A percentile compares a stretch with the other conserved stretches of the same genome.
Evolutionary conservation across 2,888 invertebrate genomes (phyloP).

Genomic region (Drosophila subsilvestris): DNA sequence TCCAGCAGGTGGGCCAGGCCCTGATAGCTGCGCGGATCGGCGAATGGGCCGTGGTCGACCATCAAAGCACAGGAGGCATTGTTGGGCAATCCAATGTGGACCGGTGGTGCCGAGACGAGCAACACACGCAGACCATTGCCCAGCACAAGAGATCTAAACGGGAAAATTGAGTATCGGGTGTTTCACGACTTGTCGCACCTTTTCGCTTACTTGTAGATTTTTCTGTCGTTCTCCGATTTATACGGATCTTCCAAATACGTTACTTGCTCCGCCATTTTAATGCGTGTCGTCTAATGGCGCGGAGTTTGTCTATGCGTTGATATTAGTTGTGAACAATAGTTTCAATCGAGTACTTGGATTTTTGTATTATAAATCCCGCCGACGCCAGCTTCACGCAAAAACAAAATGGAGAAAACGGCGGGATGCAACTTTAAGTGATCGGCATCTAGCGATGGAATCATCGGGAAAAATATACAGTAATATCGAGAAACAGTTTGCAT

Average conservation of each 20-base stretch:
- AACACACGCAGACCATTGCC: slow-evolving; percentile 90
- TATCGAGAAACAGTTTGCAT: no score
- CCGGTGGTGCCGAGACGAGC: slow-evolving; percentile 87
- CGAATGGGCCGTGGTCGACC: slow-evolving; percentile 91
- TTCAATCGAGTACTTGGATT: no score
- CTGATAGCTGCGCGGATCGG: slow-evolving; percentile 91
- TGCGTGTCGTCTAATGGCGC: no score
- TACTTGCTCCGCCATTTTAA: slow-evolving; percentile 25
- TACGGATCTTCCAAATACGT: slow-evolving; percentile 86
- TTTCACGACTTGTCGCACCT: neutral
- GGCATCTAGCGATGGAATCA: no score
- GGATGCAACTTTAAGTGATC: no score
- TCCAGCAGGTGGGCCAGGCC: slow-evolving; percentile 94
- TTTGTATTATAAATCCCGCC: no score
- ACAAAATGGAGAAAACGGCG: no score
- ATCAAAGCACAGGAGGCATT: slow-evolving; percentile 89
- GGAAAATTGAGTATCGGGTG: neutral
- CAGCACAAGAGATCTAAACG: slow-evolving; percentile 86
- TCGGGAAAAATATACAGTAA: no score
- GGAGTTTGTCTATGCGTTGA: no score
- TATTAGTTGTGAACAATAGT: no score
- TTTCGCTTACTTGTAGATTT: slow-evolving; percentile 88
- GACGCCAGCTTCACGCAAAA: no score
- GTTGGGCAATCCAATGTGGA: slow-evolving; percentile 71
- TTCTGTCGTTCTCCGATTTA: slow-evolving; percentile 91